Evolutionary conservation across 2,888 invertebrate species (phyloP).

Genomic region (Erannis defoliaria): DNA sequence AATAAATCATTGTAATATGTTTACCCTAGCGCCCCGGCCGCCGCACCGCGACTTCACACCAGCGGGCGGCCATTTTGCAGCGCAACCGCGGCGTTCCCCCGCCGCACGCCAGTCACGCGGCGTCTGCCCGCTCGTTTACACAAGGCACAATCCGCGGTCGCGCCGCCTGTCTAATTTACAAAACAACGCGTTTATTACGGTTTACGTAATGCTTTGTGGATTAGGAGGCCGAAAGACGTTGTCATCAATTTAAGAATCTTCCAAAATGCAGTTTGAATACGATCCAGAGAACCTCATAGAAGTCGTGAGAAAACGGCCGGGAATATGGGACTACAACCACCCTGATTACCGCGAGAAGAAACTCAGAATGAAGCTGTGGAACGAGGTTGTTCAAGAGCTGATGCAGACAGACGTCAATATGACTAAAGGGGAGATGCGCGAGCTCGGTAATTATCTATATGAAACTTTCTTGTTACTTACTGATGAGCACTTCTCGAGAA

Average conservation of each 20-base stretch:
- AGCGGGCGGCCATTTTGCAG: slow-evolving; percentile 71
- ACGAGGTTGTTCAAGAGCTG: slow-evolving; percentile 72
- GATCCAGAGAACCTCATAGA: slow-evolving; percentile 77
- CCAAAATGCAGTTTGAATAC: slow-evolving; percentile 77
- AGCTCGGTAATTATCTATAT: slow-evolving; percentile 66
- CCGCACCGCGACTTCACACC: slow-evolving; percentile 17
- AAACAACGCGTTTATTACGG: background rate
- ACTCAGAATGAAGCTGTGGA: slow-evolving; percentile 68
- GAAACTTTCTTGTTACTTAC: background rate
- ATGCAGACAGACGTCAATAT: slow-evolving; percentile 68
- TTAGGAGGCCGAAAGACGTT: background rate
- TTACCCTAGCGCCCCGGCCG: slow-evolving; percentile 51
- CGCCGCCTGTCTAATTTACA: slow-evolving; percentile 15
- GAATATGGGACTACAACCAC: slow-evolving; percentile 76
- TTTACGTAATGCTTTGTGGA: background rate
- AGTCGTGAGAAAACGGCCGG: slow-evolving; percentile 76
- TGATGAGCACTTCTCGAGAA: background rate
- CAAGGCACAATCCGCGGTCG: slow-evolving; percentile 48
- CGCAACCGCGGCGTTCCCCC: slow-evolving; percentile 73
- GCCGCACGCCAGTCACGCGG: slow-evolving; percentile 73
- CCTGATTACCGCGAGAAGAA: slow-evolving; percentile 69
- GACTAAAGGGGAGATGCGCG: slow-evolving; percentile 76
- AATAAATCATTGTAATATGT: too few species aligned
- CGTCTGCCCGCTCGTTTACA: slow-evolving; percentile 70
- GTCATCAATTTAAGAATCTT: slow-evolving; percentile 23